Conservation (phyloP, 2,113 vertebrate species). For the Budorcas taxicolor region DNA sequence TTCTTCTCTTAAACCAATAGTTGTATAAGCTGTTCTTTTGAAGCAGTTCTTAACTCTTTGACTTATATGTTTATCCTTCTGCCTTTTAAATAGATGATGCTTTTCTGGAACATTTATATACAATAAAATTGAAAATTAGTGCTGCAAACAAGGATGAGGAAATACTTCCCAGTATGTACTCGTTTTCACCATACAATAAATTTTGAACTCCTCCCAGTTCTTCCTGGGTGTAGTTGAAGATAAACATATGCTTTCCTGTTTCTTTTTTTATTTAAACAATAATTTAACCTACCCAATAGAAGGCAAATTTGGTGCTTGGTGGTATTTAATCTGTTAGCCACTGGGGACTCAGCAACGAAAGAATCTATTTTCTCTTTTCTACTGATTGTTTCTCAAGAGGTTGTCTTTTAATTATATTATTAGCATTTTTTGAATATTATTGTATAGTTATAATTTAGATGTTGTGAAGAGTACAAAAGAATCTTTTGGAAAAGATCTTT, state of each 20-base stretch:
- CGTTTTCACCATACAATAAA: background rate
- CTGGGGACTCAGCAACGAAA: background rate
- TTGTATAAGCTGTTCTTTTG: background rate
- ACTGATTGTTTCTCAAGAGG: background rate
- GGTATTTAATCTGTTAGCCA: background rate
- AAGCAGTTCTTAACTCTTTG: background rate
- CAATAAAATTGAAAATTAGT: background rate
- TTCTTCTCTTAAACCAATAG: background rate
- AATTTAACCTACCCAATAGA: background rate
- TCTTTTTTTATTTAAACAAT: background rate
- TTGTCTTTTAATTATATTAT: background rate
- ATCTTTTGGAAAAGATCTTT: background rate
- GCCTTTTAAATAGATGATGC: background rate
- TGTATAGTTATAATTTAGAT: background rate
- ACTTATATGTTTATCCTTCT: background rate
- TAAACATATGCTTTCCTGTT: background rate
- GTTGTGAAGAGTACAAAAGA: background rate
- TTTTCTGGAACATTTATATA: background rate
- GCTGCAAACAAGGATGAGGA: background rate
- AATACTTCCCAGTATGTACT: background rate
- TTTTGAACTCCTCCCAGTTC: background rate
- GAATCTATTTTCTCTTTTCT: background rate
- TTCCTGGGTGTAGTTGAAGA: background rate
- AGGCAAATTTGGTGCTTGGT: background rate
- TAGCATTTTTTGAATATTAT: background rate